These are phyloP conservation scores for Pelodytes ibericus DNA, from an alignment of 2,797 vertebrate genomes.

Conservation along the genomic window DNA sequence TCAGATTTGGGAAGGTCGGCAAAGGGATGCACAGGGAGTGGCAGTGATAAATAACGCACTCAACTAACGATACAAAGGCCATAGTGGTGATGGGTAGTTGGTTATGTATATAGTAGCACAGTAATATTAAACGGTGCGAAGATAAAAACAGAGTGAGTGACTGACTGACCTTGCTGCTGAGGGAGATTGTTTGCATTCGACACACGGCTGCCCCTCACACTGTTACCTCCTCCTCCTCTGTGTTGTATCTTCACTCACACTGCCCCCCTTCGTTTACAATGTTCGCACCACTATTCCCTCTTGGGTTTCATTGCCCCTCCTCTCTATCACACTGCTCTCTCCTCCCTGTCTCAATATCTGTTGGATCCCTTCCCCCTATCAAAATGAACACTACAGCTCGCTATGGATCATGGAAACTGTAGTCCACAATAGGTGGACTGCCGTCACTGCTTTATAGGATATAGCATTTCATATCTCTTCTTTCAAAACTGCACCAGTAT, in stretches of 20 bases:
- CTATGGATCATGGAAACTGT: too few species aligned
- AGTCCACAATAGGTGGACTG: too few species aligned
- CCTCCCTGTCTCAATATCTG: conserved; percentile 13
- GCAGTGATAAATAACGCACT: too few species aligned
- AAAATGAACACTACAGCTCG: too few species aligned
- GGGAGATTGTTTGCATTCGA: conserved; percentile 11
- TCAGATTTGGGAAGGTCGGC: background rate
- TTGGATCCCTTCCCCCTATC: conserved; percentile 9
- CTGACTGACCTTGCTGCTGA: conserved; percentile 2
- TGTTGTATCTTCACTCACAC: conserved; percentile 1
- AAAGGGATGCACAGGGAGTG: conserved; percentile 1
- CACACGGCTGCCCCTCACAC: conserved; percentile 5
- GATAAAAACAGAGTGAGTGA: background rate
- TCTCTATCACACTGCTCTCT: conserved; percentile 15
- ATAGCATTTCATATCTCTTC: too few species aligned
- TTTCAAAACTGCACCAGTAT: too few species aligned
- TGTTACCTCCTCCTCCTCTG: conserved; percentile 19
- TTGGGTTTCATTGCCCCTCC: conserved; percentile 17
- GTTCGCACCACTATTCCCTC: background rate
- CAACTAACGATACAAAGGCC: too few species aligned
- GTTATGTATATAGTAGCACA: background rate
- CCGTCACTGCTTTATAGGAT: too few species aligned
- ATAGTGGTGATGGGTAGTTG: background rate
- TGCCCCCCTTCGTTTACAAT: background rate
- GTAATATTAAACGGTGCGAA: background rate